These are phyloP conservation scores for Gryllus bimaculatus DNA, from an alignment of 1,140 invertebrate genomes.

Conservation along the genomic window DNA sequence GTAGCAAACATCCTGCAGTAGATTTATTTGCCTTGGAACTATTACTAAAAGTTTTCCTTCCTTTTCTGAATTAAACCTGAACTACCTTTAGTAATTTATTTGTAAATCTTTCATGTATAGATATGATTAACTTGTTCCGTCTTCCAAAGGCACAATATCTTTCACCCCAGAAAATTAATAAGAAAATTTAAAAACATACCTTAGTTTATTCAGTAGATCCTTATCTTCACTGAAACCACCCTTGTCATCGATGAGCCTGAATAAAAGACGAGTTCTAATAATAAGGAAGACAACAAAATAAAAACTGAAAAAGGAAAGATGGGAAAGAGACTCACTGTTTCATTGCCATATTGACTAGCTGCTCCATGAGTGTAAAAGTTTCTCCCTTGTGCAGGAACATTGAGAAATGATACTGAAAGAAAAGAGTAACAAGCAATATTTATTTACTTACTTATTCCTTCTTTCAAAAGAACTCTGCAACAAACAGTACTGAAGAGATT, in stretches of 20 bases:
- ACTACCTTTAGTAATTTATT: too few relatives aligned
- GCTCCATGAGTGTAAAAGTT: conserved; percentile 85
- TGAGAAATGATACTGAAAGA: conserved; percentile 71
- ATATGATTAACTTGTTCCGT: too few relatives aligned
- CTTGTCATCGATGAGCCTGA: conserved; percentile 76
- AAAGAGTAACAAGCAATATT: conserved; percentile 23
- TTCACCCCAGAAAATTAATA: too few relatives aligned
- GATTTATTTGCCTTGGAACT: background rate
- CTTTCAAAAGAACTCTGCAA: too few relatives aligned
- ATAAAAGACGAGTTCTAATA: conserved; percentile 25
- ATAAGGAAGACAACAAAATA: background rate
- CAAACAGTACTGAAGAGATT: too few relatives aligned
- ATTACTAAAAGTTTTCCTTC: too few relatives aligned
- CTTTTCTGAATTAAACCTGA: too few relatives aligned
- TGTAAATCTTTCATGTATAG: too few relatives aligned
- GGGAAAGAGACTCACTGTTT: conserved; percentile 56
- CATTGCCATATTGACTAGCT: conserved; percentile 93
- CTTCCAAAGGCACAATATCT: too few relatives aligned
- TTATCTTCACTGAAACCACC: conserved; percentile 74
- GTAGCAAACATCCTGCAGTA: background rate
- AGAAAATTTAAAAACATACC: conserved; percentile 37
- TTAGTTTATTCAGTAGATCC: conserved; percentile 68
- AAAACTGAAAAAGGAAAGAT: background rate
- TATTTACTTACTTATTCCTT: too few relatives aligned
- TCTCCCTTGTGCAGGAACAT: conserved; percentile 84